phyloP scores from a whole-genome alignment of 1,140 invertebrate species.

The Cherax destructor region DNA sequence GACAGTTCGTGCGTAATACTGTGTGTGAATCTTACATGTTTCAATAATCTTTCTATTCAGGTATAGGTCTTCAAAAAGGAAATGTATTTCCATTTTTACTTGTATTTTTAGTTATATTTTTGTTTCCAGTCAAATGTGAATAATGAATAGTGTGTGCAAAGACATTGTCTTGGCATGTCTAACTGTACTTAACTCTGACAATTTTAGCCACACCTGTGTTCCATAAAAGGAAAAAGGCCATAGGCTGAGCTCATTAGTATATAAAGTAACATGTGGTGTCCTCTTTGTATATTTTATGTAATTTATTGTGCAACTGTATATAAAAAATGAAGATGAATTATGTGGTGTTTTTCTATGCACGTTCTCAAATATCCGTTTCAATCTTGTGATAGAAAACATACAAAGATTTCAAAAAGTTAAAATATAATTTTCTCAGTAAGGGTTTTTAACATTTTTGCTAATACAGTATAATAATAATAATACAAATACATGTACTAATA shows the following conservation, averaged over 20 bases:
- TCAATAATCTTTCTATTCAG: not conserved
- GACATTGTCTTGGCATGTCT: conserved; percentile 27
- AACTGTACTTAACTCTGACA: conserved; percentile 47
- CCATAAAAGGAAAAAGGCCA: conserved; percentile 56
- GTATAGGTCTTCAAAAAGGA: not conserved
- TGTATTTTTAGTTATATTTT: conserved; percentile 19
- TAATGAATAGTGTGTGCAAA: conserved; percentile 34
- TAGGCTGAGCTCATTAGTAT: conserved; percentile 66
- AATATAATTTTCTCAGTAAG: no score
- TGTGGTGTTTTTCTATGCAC: not conserved
- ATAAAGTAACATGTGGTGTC: conserved; percentile 62
- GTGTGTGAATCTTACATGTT: conserved; percentile 40
- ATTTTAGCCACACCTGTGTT: conserved; percentile 67
- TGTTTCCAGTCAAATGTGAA: conserved; percentile 21
- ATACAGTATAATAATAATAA: no score
- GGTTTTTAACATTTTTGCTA: no score
- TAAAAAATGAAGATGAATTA: conserved; percentile 44
- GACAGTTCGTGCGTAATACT: conserved; percentile 33
- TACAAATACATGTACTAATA: no score
- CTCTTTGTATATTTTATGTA: conserved; percentile 70
- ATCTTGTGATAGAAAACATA: no score
- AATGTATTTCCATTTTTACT: not conserved
- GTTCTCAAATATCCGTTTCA: no score
- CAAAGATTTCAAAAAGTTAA: no score
- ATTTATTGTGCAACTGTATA: conserved; percentile 66